Base-by-base conservation (phyloP, 1,140 invertebrate genomes). In the Drosophila arizonae region DNA sequence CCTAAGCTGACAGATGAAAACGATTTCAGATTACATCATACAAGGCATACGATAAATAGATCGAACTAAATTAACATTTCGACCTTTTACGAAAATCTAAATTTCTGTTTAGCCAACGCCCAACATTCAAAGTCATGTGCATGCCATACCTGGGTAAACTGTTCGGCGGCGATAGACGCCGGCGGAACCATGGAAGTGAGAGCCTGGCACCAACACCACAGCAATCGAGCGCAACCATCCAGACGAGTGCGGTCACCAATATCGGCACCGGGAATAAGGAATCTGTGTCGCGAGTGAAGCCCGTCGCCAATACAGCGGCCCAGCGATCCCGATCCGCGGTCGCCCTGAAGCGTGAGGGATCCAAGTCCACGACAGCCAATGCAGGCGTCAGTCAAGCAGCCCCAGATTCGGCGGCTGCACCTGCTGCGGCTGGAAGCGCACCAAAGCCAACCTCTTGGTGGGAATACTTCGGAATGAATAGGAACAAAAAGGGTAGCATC, bases 391-490 rank as follows among this genome's bases (percentile, higher is more conserved):
- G 1, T 21, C 9, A 10, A 17, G 33, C 5, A 39, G 15, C 3
- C 17, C 28, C 46, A 3, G 17, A 3, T 4, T 0, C 60, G 6
- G 8, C 11, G n/a, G 28, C n/a, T 46, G 15, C 11, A 6, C 9
- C 11, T 24, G 28, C 10, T 41, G 30, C 3, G 6, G n/a, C 39
- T 1, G 43, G 24, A 9, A 6, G 21, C 2, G 6, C 6, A 1
- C 5, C 67, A 11, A 57, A n/a, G 26, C 11, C 28, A 1, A 51
- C 36, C 15, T 48, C 74, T 24, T 81, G 79, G 79, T 81, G 74
- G 79, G 70, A 72, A 6, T 81, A 70, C 41, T 36, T 81, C 11
- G 79, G 79, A 1, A 70, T 81, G 41, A 74, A 54, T 30, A 74
- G 36, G 46, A 66, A 39, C 43, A 81, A 81, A 43, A 81, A 81